Evolutionary conservation across 1,140 invertebrate species (phyloP).

Genomic region (Leptinotarsa defecta): DNA sequence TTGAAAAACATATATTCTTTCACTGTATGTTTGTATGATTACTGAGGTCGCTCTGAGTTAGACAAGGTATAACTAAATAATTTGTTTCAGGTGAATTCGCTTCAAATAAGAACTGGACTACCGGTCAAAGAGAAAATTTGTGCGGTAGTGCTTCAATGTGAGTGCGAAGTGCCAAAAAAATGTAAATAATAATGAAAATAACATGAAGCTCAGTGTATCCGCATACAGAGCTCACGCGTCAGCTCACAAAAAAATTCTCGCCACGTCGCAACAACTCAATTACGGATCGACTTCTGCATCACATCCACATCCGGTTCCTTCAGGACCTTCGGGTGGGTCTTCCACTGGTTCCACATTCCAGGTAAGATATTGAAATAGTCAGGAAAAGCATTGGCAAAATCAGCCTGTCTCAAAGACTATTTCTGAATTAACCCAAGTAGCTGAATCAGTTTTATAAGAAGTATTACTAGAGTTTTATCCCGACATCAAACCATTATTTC

Average conservation of each 20-base stretch:
- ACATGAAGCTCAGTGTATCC: slow-evolving; percentile 82
- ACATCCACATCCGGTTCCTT: slow-evolving; percentile 59
- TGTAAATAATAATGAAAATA: slow-evolving; percentile 32
- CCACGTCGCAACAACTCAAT: slow-evolving; percentile 74
- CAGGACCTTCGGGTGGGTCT: slow-evolving; percentile 47
- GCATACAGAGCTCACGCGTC: slow-evolving; percentile 82
- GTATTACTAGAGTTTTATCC: too few relatives aligned
- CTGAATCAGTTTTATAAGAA: too few relatives aligned
- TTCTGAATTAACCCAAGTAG: too few relatives aligned
- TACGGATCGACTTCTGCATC: slow-evolving; percentile 77
- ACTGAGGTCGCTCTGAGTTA: too few relatives aligned
- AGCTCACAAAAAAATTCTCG: slow-evolving; percentile 81
- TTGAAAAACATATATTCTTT: too few relatives aligned
- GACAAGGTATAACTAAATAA: too few relatives aligned
- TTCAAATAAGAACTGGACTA: not conserved
- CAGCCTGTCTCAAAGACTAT: too few relatives aligned
- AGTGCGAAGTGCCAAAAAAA: slow-evolving; percentile 24
- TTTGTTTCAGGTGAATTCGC: too few relatives aligned
- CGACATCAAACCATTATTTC: too few relatives aligned
- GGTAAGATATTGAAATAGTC: slow-evolving; percentile 31
- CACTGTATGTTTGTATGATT: too few relatives aligned
- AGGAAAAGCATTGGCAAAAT: too few relatives aligned
- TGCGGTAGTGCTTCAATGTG: slow-evolving; percentile 19
- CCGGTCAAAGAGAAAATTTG: not conserved
- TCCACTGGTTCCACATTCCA: slow-evolving; percentile 47